Evolutionary conservation across 2,113 vertebrate genomes (phyloP), one percentile per base, ranked within the genome.

Genomic region (Rynchops niger): DNA sequence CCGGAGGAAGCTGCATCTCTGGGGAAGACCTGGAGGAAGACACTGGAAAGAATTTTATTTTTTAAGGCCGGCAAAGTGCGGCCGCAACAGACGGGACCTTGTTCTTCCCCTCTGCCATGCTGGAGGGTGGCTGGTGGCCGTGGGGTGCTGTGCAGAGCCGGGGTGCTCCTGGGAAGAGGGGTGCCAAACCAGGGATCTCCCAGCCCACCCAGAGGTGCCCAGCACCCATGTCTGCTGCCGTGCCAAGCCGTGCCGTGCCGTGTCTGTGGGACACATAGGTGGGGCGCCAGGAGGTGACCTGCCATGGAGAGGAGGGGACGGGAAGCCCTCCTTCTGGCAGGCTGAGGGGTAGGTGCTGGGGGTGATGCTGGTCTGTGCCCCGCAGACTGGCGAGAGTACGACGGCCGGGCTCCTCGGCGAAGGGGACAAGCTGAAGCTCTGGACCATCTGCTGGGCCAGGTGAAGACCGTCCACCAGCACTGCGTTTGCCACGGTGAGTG

Each of bases 371-470:
- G 1, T 40, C 21, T 86, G 42, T 94, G 62, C 34, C 19, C 74
- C 72, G 8, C 97, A 99, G 99, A 98, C 96, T 99, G 99, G 99
- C 97, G 99, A 70, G 99, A 99, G 74, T 97, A 98, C 0, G 99
- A 99, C 0, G 98, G 98, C 21, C 97, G 98, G 5, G 96, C 97
- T 3, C 98, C 98, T 0, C 98, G 99, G 43, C 98, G 98, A 55
- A 97, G 97, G 87, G 98, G 98, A 62, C 99, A 99, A 95, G 98
- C 98, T 22, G 99, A 99, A 93, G 98, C 98, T 21, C 96, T 99
- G 56, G 99, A 99, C 91, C 98, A 98, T 63, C 98, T 99, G 18
- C 98, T 99, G 42, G 96, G 96, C n/a, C 98, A 99, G 96, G 98
- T 99, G 96, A 99, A 99, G 96, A 99, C 98, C 1, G 95, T 98